Evolutionary conservation across 2,113 vertebrate species (phyloP), one percentile per base, ranked within the genome.

Genomic region (Danionella cerebrum): DNA sequence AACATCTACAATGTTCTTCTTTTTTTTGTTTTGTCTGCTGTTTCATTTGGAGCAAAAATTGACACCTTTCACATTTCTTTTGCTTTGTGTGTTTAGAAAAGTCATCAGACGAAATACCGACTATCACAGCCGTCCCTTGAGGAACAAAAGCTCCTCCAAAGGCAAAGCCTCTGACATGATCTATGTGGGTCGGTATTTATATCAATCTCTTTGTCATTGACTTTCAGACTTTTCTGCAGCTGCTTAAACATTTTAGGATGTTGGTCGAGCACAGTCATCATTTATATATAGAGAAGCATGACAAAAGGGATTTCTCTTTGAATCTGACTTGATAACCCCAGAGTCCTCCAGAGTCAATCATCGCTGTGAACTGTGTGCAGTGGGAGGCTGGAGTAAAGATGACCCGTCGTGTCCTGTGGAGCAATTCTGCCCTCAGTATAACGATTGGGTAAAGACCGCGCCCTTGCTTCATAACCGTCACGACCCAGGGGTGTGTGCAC

Each of bases 391-490:
- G 59, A 75, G 55, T 33, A 21, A 25, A 24, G 70, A 44, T n/a
- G 72, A 78, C 39, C 47, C 57, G 2, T 35, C 48, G 31, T 76
- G 79, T 9, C 72, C 72, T 0, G 70, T 83, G n/a, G 81, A 82
- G 35, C 44, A 69, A 33, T 79, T 78, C 70, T 71, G 67, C 25
- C 47, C 66, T 8, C 55, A 80, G 18, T 31, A 60, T 13, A 78
- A 77, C 6, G 74, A 80, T 29, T 82, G 80, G 78, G 74, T 67
- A 41, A 39, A 74, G 48, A 65, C 77, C 3, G 76, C 73, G 0
- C 48, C 83, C 0, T 29, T 73, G 51, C 45, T 55, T 0, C 72
- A 64, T 45, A 74, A 60, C 4, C 51, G 63, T 8, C 22, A 53
- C 22, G 75, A 77, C 16, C 39, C 72, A 2, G 83, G 71, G 0